Conservation (phyloP, 2,888 invertebrate species). For the Caenorhabditis afra region DNA sequence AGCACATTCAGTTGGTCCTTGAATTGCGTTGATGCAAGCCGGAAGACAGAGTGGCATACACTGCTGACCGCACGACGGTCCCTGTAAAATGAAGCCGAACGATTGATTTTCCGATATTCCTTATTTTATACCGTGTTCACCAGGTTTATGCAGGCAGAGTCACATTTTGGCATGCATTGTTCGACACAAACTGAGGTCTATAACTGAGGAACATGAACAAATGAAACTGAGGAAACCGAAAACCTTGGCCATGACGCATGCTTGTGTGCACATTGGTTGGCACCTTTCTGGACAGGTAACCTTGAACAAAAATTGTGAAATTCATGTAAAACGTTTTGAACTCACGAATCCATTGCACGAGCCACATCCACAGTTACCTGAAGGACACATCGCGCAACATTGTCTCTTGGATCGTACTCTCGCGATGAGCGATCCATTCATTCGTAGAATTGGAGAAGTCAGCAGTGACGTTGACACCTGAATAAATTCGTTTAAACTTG, state of each 20-base stretch:
- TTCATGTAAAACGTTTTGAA: not conserved
- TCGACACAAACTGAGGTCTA: slow-evolving; percentile 54
- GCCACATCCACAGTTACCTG: slow-evolving; percentile 67
- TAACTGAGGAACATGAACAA: slow-evolving; percentile 9
- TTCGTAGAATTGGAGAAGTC: slow-evolving; percentile 12
- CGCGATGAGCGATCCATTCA: slow-evolving; percentile 39
- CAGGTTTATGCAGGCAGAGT: slow-evolving; percentile 56
- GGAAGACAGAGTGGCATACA: slow-evolving; percentile 70
- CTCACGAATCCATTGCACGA: slow-evolving; percentile 63
- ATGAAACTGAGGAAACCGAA: slow-evolving; percentile 11
- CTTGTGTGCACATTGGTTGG: slow-evolving; percentile 69
- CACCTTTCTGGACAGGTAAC: slow-evolving; percentile 65
- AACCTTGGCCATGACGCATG: slow-evolving; percentile 64
- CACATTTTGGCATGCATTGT: slow-evolving; percentile 63
- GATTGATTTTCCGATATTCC: too few species aligned
- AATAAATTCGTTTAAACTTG: not conserved
- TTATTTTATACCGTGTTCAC: slow-evolving; percentile 50
- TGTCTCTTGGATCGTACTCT: slow-evolving; percentile 67
- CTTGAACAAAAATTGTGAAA: slow-evolving; percentile 1
- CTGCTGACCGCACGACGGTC: slow-evolving; percentile 56
- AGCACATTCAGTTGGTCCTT: slow-evolving; percentile 52
- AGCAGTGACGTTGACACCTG: slow-evolving; percentile 27
- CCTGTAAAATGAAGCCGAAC: too few species aligned
- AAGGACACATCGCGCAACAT: slow-evolving; percentile 70
- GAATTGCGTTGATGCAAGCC: slow-evolving; percentile 63